phyloP scores from a whole-genome alignment of 2,113 vertebrate species.

The Quiscalus mexicanus region DNA sequence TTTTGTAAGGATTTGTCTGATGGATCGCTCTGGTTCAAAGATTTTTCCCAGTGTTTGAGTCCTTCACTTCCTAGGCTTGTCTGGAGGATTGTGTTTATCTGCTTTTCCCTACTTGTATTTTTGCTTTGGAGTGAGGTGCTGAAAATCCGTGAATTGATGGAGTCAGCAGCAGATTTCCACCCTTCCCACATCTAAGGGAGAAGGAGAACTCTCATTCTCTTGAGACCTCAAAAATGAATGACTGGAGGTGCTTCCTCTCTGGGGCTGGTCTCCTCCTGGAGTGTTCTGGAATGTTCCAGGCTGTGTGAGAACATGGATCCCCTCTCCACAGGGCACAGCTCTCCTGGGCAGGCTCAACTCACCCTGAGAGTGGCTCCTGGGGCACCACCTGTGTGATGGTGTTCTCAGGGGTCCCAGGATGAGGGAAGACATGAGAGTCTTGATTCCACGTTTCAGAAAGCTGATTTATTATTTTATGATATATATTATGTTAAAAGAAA shows the following conservation, averaged over 20 bases:
- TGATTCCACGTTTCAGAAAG: no score
- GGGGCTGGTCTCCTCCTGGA: neutral
- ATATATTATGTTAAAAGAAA: no score
- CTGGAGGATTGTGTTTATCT: neutral
- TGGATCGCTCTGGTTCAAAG: neutral
- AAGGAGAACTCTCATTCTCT: neutral
- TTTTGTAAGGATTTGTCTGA: neutral
- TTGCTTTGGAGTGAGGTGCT: neutral
- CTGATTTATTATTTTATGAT: no score
- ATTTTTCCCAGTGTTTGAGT: neutral
- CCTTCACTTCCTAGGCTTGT: neutral
- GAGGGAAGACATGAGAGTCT: no score
- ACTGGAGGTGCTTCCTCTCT: neutral
- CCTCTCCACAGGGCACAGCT: neutral
- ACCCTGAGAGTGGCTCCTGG: fast-evolving
- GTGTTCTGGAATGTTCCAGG: neutral
- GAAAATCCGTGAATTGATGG: neutral
- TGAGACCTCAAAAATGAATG: neutral
- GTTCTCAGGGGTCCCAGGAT: no score
- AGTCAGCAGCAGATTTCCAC: neutral
- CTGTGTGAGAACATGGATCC: neutral
- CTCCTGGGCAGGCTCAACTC: neutral
- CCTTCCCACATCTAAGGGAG: neutral
- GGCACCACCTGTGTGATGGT: neutral
- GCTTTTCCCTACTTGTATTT: neutral